Evolutionary conservation across 2,113 vertebrate species (phyloP).

Genomic region (Cyprinodon variegatus): DNA sequence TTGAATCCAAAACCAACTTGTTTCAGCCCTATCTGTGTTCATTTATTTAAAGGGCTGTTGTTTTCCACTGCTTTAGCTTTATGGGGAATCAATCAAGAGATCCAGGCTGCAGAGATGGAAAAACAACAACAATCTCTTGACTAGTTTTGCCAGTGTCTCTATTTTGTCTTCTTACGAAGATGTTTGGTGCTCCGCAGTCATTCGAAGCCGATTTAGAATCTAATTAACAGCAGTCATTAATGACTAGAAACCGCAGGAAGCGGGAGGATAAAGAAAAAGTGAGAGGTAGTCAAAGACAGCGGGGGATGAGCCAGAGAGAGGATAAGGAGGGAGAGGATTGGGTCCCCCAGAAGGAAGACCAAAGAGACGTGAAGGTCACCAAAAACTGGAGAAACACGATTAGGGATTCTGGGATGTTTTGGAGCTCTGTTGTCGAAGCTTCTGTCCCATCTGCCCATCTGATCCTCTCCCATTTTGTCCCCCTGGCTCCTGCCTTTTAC

Average conservation of each 20-base stretch:
- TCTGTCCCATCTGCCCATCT: conserved; percentile 55
- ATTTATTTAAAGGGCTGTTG: neutral
- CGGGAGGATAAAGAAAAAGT: neutral
- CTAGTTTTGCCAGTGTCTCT: neutral
- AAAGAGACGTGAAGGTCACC: conserved; percentile 61
- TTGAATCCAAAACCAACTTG: neutral
- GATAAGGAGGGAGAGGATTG: neutral
- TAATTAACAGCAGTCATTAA: conserved; percentile 47
- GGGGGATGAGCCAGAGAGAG: conserved; percentile 31
- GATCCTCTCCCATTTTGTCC: conserved; percentile 37
- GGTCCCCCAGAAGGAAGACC: conserved; percentile 11
- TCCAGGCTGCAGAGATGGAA: neutral
- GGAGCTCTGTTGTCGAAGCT: conserved; percentile 42
- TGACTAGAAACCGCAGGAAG: conserved; percentile 50
- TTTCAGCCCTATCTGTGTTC: neutral
- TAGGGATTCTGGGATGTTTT: conserved; percentile 66
- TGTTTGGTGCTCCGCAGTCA: conserved; percentile 20
- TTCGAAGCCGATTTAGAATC: conserved; percentile 35
- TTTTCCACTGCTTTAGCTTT: neutral
- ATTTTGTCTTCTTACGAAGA: conserved; percentile 1
- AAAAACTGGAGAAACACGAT: conserved; percentile 64
- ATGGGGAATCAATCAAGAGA: neutral
- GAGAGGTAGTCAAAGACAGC: neutral
- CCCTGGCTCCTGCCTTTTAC: conserved; percentile 42
- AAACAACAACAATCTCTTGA: conserved; percentile 1